Base-by-base conservation (phyloP, 2,113 vertebrate genomes). In the Cephalopterus ornatus region DNA sequence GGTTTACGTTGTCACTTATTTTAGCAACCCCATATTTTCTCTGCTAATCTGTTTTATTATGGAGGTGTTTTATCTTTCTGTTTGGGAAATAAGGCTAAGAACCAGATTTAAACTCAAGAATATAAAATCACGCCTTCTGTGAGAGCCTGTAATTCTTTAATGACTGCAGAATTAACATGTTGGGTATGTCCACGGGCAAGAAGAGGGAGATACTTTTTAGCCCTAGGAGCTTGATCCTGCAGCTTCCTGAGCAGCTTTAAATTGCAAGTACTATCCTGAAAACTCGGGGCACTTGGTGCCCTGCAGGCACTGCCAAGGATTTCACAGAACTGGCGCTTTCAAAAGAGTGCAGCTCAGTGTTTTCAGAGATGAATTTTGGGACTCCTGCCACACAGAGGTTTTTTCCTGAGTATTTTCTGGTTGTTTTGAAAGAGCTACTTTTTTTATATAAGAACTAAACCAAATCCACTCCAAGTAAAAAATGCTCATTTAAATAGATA, bases 361-460 rank as follows among this genome's bases (percentile, higher is more conserved):
- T 95, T 94, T 93, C 85, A 92, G 88, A 89, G 92, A 96, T 86
- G 77, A 91, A 92, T 97, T 95, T 95, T 55, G 85, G 93, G 89
- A 95, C 89, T 85, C 46, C 44, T 79, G 93, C 95, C 95, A 94
- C 88, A 84, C 73, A 73, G 85, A 94, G 83, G 58, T 12, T 79
- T 95, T 94, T 93, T 23, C 52, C 56, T 6, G 50, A 71, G 39
- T 52, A 83, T 92, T 58, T 80, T 88, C 65, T 71, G 72, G 49
- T 85, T 96, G 53, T 63, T 85, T 83, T 90, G 86, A 83, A 96
- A 96, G 56, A 93, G 58, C 47, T 79, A 59, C 3, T 72, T 81
- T 84, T 85, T 77, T 53, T 20, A 73, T 52, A 24, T 58, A 85
- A 84, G 65, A 93, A 32, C 7, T n/a, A 87, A 94, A 87, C 50